Conservation (phyloP, 2,797 vertebrate genomes). For the Acanthiza pusilla region DNA sequence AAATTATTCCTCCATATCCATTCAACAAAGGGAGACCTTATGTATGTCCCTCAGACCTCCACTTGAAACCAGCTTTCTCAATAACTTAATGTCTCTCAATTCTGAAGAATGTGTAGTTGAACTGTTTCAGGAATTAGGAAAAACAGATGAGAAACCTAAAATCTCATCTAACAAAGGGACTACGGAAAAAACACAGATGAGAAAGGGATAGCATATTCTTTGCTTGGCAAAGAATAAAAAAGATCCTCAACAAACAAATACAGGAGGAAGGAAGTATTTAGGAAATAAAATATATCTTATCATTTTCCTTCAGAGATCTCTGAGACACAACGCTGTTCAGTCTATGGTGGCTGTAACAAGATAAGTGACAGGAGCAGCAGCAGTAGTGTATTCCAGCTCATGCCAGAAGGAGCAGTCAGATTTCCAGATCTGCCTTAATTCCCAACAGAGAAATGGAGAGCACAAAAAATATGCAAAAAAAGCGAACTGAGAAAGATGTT, state of each 20-base stretch:
- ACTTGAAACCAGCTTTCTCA: background rate
- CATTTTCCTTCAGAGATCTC: background rate
- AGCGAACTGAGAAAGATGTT: background rate
- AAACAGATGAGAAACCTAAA: background rate
- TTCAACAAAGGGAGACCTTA: background rate
- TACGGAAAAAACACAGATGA: background rate
- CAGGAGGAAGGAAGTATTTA: background rate
- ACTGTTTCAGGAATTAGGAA: background rate
- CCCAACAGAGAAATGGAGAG: background rate
- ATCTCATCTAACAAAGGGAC: background rate
- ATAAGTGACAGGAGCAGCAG: background rate
- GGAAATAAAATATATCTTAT: background rate
- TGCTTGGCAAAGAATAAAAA: background rate
- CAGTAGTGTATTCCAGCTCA: background rate
- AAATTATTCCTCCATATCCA: background rate
- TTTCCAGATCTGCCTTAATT: background rate
- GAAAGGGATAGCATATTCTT: background rate
- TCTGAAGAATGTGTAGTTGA: accelerated
- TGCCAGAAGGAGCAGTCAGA: background rate
- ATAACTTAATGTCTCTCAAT: background rate
- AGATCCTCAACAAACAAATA: background rate
- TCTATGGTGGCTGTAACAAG: background rate
- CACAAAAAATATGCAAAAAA: background rate
- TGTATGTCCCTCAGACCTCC: background rate
- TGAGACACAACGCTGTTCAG: background rate